Evolutionary conservation across 64 coral and sea anemone species (phyloP).

Genomic region (Pachyseris speciosa): DNA sequence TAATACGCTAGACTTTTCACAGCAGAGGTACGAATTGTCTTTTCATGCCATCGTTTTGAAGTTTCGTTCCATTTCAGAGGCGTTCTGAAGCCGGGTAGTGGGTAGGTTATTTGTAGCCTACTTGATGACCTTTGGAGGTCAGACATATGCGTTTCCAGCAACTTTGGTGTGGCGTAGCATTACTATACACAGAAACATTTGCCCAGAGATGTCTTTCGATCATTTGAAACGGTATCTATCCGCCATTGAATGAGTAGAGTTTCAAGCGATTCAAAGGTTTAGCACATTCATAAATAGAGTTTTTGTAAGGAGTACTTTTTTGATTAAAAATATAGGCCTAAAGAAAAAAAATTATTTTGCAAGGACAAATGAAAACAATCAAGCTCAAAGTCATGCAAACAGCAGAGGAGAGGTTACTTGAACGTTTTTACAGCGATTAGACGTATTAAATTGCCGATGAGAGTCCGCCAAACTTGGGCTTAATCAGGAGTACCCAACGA

Average conservation of each 20-base stretch:
- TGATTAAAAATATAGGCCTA: slow-evolving; percentile 12
- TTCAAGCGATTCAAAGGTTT: background rate
- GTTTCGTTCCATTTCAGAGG: too few species aligned
- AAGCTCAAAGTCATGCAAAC: background rate
- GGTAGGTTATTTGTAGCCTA: too few species aligned
- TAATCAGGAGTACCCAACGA: too few species aligned
- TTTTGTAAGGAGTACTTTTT: slow-evolving; percentile 30
- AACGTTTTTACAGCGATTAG: background rate
- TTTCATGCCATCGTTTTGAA: too few species aligned
- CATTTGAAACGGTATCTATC: slow-evolving; percentile 33
- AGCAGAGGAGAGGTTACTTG: background rate
- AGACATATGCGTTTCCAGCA: background rate
- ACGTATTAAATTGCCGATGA: slow-evolving; percentile 6
- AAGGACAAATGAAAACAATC: background rate
- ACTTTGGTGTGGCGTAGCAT: slow-evolving; percentile 9
- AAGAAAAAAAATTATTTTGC: slow-evolving; percentile 10
- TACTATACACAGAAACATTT: slow-evolving; percentile 48
- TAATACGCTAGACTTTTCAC: too few species aligned
- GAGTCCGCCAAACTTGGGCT: slow-evolving; percentile 32
- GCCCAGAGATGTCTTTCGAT: slow-evolving; percentile 25
- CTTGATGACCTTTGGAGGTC: background rate
- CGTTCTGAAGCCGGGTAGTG: too few species aligned
- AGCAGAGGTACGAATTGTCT: too few species aligned
- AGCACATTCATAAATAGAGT: background rate
- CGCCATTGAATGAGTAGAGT: background rate